phyloP scores from a whole-genome alignment of 2,888 invertebrate genomes.

The Ormyrus rosae region DNA sequence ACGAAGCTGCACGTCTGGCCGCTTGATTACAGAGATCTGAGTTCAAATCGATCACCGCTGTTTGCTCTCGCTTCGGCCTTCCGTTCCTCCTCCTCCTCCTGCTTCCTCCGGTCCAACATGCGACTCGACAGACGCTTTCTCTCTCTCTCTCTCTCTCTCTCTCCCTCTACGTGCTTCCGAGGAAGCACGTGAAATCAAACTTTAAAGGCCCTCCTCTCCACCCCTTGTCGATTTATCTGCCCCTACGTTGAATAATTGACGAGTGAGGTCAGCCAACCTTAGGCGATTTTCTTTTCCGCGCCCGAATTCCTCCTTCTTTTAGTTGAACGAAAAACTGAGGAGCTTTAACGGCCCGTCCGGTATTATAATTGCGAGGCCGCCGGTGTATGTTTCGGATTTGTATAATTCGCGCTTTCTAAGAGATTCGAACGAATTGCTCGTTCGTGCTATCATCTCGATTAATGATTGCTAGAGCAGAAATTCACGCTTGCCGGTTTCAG shows the following conservation, averaged over 20 bases:
- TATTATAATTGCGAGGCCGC: too few species aligned
- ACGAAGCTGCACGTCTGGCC: constrained; percentile 62
- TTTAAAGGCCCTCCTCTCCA: constrained; percentile 60
- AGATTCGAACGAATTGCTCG: neutral
- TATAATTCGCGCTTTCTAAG: neutral
- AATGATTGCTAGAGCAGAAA: constrained; percentile 22
- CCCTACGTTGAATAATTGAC: constrained; percentile 66
- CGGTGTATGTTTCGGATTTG: neutral
- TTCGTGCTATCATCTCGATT: constrained; percentile 1
- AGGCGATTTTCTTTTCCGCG: constrained; percentile 59
- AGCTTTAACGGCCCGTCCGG: too few species aligned
- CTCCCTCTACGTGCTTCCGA: constrained; percentile 61
- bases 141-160: constrained; percentile 56
- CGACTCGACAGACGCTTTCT: constrained; percentile 51
- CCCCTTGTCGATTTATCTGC: constrained; percentile 59
- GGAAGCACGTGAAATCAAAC: constrained; percentile 64
- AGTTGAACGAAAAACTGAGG: neutral
- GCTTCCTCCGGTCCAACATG: constrained; percentile 18
- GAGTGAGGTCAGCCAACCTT: constrained; percentile 60
- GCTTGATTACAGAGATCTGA: constrained; percentile 74
- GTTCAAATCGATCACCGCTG: constrained; percentile 69
- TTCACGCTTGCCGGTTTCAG: constrained; percentile 15
- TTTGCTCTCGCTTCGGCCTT: constrained; percentile 57
- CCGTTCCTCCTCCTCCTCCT: neutral
- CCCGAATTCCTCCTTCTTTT: neutral